These are phyloP conservation scores for Cheirogaleus major DNA, from an alignment of 2,797 vertebrate genomes.

Conservation along the genomic window DNA sequence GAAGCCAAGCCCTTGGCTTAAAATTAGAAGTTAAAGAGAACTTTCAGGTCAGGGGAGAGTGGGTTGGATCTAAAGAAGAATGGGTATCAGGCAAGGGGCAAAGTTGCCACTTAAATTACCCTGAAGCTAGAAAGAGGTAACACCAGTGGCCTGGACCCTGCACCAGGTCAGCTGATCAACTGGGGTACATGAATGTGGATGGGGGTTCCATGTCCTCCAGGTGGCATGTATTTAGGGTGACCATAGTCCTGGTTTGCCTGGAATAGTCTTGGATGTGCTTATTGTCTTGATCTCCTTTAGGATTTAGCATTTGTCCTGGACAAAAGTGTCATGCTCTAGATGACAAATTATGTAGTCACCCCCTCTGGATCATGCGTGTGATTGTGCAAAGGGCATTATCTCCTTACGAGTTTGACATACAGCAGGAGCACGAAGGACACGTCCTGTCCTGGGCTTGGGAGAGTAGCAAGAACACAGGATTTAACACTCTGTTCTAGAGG, in stretches of 20 bases:
- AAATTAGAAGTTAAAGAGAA: not conserved
- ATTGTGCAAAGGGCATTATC: too few relatives aligned
- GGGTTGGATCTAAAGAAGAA: not conserved
- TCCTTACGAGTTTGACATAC: not conserved
- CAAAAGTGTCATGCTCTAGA: not conserved
- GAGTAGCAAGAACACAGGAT: not conserved
- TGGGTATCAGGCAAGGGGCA: not conserved
- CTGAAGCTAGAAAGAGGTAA: not conserved
- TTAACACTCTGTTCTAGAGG: not conserved
- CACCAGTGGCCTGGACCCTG: not conserved
- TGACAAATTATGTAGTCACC: not conserved
- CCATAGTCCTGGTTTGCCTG: not conserved
- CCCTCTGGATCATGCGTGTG: not conserved
- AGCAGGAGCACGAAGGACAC: not conserved
- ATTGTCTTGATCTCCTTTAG: not conserved
- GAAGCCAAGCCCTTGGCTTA: not conserved
- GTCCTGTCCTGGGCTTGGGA: not conserved
- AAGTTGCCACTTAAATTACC: not conserved
- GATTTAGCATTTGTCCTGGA: not conserved
- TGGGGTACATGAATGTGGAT: not conserved
- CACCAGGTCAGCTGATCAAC: not conserved
- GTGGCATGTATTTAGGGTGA: not conserved
- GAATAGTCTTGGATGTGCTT: not conserved
- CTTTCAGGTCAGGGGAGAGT: not conserved
- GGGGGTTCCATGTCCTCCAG: not conserved